Percentiles rank a stretch among this genome's conserved stretches.
phyloP scores from a whole-genome alignment of 1,140 invertebrate species.

The Lasioglossum albipes region DNA sequence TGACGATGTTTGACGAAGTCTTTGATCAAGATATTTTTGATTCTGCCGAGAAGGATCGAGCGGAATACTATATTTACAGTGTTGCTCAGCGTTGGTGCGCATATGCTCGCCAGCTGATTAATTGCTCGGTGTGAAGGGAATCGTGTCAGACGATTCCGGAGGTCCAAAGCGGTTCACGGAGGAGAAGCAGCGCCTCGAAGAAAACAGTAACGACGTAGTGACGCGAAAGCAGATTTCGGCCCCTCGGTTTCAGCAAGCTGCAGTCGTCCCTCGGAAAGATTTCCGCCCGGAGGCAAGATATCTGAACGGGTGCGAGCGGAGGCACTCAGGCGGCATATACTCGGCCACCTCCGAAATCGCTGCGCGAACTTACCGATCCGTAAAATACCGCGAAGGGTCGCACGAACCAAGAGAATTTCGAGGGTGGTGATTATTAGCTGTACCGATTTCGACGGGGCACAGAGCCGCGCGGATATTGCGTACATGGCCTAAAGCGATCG shows the following conservation, averaged over 20 bases:
- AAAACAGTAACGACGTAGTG: conserved; percentile 46
- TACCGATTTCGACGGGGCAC: conserved; percentile 56
- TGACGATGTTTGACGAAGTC: too few relatives aligned
- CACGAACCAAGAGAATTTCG: conserved; percentile 53
- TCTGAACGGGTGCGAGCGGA: conserved; percentile 39
- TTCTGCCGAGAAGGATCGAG: too few relatives aligned
- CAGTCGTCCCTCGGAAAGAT: conserved; percentile 41
- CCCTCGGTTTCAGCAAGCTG: conserved; percentile 56
- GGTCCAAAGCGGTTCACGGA: too few relatives aligned
- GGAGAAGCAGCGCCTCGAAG: neutral
- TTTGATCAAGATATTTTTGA: too few relatives aligned
- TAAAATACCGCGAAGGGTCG: conserved; percentile 62
- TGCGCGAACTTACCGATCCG: conserved; percentile 52
- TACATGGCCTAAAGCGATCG: conserved; percentile 50
- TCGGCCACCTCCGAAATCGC: conserved; percentile 56
- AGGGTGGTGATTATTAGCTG: conserved; percentile 70
- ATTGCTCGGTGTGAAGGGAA: too few relatives aligned
- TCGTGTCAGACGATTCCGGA: too few relatives aligned
- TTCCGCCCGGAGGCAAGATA: conserved; percentile 48
- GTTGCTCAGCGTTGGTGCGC: too few relatives aligned
- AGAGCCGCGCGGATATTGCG: conserved; percentile 53
- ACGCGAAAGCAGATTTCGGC: conserved; percentile 58
- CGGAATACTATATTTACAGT: too few relatives aligned
- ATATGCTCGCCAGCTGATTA: too few relatives aligned
- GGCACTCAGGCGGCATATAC: conserved; percentile 33